phyloP scores from a whole-genome alignment of 2,113 vertebrate genomes.

The Leucopternis melanops region DNA sequence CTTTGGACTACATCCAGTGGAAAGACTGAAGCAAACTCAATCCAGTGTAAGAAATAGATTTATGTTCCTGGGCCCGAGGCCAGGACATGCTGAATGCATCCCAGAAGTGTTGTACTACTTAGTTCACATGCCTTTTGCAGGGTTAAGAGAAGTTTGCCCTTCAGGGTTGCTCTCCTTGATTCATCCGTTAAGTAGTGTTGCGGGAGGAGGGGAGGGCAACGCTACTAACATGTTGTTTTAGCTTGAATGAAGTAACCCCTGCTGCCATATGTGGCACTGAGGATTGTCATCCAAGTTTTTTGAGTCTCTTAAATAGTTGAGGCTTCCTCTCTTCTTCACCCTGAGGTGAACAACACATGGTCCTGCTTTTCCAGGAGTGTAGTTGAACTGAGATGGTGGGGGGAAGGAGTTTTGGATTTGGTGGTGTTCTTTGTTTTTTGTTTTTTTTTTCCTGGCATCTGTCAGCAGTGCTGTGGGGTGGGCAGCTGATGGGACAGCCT shows the following conservation, averaged over 20 bases:
- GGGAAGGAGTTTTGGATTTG: background rate
- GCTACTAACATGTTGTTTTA: background rate
- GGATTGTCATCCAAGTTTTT: background rate
- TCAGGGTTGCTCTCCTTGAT: conserved; percentile 31
- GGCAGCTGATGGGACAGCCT: background rate
- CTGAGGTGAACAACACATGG: background rate
- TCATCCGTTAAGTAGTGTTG: background rate
- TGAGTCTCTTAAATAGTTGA: background rate
- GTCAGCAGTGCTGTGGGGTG: background rate
- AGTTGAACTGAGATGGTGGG: background rate
- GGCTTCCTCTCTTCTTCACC: background rate
- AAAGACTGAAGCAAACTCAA: conserved; percentile 24
- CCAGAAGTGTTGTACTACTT: conserved; percentile 41
- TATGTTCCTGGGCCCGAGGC: conserved; percentile 10
- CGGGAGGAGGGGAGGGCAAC: rapidly evolving
- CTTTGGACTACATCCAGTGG: conserved; percentile 16
- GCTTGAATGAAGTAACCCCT: conserved; percentile 16
- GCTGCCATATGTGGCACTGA: background rate
- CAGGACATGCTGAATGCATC: conserved; percentile 44
- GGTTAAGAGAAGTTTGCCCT: conserved; percentile 38
- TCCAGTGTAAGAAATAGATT: background rate
- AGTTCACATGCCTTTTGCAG: conserved; percentile 23
- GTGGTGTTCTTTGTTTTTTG: background rate
- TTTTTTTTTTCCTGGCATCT: background rate
- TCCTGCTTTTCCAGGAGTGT: background rate